phyloP scores from a whole-genome alignment of 2,888 invertebrate species.

The Euzetes globulus region DNA sequence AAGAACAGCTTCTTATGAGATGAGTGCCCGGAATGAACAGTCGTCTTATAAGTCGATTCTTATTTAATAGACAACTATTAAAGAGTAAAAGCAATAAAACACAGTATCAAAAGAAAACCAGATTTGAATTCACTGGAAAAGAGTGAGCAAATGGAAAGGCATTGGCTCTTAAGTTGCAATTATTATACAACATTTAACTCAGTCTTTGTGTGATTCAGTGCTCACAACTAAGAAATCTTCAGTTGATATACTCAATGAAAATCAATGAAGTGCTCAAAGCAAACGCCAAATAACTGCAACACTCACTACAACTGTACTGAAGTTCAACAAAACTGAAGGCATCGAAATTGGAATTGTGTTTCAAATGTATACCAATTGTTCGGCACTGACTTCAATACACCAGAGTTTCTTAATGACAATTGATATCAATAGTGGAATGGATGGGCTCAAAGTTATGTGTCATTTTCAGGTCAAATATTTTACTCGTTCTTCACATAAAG shows the following conservation, averaged over 20 bases:
- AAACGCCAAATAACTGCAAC: not conserved
- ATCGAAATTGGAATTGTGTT: not conserved
- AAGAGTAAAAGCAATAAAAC: constrained; percentile 19
- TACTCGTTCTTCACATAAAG: not conserved
- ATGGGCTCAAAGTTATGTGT: constrained; percentile 14
- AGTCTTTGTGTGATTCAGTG: not conserved
- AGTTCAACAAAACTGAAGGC: not conserved
- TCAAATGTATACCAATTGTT: not conserved
- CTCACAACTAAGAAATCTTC: not conserved
- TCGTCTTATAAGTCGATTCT: too few relatives aligned
- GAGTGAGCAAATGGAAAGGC: constrained; percentile 4
- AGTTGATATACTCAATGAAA: constrained; percentile 22
- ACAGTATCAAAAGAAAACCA: constrained; percentile 11
- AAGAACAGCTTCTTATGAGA: not conserved
- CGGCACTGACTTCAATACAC: not conserved
- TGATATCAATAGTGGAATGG: constrained; percentile 1
- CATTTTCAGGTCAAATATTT: constrained; percentile 28
- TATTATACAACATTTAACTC: constrained; percentile 29
- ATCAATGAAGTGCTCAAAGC: constrained; percentile 26
- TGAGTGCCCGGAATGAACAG: too few relatives aligned
- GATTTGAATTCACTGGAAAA: constrained; percentile 20
- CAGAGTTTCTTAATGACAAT: constrained; percentile 24
- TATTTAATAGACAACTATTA: not conserved
- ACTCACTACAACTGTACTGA: not conserved
- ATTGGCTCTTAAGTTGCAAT: constrained; percentile 27